These are phyloP conservation scores for Caerostris extrusa DNA, from an alignment of 1,140 invertebrate species.

Conservation along the genomic window DNA sequence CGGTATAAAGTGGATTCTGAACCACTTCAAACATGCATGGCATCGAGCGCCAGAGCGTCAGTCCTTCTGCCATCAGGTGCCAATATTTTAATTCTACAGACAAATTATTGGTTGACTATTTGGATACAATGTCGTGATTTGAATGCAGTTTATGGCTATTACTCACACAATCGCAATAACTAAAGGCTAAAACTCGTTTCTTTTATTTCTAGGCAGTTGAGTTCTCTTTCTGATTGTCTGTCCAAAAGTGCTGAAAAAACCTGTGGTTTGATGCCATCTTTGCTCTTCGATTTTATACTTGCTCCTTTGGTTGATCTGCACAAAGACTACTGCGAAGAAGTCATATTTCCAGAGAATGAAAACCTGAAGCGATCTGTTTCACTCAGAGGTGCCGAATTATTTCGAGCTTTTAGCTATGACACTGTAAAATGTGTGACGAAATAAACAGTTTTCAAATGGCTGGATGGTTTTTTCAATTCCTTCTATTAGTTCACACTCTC, in stretches of 20 bases:
- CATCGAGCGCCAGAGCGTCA: too few relatives aligned
- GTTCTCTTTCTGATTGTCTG: neutral
- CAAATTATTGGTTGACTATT: too few relatives aligned
- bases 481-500: too few relatives aligned
- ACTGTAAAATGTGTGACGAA: too few relatives aligned
- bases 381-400: neutral
- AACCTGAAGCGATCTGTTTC: neutral
- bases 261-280: neutral
- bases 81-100: too few relatives aligned
- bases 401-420: neutral
- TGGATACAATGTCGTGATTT: too few relatives aligned
- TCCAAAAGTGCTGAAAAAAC: neutral
- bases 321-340: neutral
- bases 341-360: neutral
- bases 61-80: too few relatives aligned
- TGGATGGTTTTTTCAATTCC: neutral
- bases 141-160: too few relatives aligned
- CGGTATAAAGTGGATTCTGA: too few relatives aligned
- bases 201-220: neutral
- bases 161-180: too few relatives aligned
- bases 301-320: neutral
- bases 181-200: neutral
- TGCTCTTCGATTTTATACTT: neutral
- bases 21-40: too few relatives aligned
- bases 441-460: neutral